Conservation (phyloP, 2,888 invertebrate species). For the Mayetiola destructor region DNA sequence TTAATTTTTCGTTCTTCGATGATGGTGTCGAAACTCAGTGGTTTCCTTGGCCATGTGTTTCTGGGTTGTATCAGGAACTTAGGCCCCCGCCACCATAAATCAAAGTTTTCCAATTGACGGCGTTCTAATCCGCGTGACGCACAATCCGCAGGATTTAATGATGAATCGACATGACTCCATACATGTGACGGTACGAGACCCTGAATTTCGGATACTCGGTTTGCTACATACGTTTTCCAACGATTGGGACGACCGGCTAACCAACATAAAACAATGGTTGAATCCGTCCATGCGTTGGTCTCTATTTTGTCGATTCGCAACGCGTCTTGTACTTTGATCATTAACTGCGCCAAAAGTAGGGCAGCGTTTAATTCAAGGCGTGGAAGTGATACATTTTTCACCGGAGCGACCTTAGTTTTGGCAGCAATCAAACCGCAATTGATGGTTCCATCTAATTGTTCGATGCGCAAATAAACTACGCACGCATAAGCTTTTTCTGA, state of each 20-base stretch:
- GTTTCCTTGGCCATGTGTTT: not conserved
- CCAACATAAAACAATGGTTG: slow-evolving; percentile 24
- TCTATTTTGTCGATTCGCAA: slow-evolving; percentile 14
- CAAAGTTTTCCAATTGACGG: slow-evolving; percentile 14
- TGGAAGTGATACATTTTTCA: slow-evolving; percentile 21
- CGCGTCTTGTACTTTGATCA: slow-evolving; percentile 15
- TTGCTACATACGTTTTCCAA: slow-evolving; percentile 21
- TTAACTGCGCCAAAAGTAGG: slow-evolving; percentile 20
- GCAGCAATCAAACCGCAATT: slow-evolving; percentile 13
- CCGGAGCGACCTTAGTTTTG: slow-evolving; percentile 17
- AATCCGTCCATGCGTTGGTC: slow-evolving; percentile 23
- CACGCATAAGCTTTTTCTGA: slow-evolving; percentile 15
- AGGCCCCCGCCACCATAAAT: slow-evolving; percentile 22
- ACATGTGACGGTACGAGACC: slow-evolving; percentile 10
- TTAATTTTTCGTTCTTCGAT: not conserved
- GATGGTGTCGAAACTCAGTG: not conserved
- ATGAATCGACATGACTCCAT: slow-evolving; percentile 18
- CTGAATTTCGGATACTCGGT: slow-evolving; percentile 19
- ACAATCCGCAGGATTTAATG: slow-evolving; percentile 19
- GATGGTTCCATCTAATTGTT: not conserved
- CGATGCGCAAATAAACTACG: slow-evolving; percentile 13
- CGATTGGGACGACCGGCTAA: slow-evolving; percentile 18
- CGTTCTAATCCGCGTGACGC: slow-evolving; percentile 11
- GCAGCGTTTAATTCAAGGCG: slow-evolving; percentile 24
- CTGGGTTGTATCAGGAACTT: slow-evolving; percentile 6